Evolutionary conservation across 2,113 vertebrate genomes (phyloP).

Genomic region (Uria aalge): DNA sequence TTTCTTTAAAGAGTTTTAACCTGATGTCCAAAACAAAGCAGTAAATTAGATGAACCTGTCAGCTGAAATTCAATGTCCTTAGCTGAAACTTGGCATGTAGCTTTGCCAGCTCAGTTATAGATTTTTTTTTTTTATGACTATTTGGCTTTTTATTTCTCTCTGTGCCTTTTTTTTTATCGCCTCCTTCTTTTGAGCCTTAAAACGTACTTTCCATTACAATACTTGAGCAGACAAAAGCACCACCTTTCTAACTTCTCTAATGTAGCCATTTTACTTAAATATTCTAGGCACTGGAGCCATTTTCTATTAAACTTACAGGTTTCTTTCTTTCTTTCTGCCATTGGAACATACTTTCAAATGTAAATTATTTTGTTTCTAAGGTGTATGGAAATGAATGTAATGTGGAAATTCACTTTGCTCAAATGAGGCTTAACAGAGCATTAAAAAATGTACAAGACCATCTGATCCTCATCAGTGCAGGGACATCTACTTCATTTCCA

Average conservation of each 20-base stretch:
- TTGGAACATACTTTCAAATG: neutral
- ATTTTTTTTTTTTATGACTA: neutral
- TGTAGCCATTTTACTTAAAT: neutral
- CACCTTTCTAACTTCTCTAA: neutral
- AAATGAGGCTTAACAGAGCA: neutral
- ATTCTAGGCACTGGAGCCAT: neutral
- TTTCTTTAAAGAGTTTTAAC: conserved; percentile 36
- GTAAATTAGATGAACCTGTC: conserved; percentile 66
- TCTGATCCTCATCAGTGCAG: neutral
- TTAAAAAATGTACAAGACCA: neutral
- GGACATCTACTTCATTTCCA: neutral
- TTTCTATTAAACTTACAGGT: neutral
- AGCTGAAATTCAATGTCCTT: conserved; percentile 52
- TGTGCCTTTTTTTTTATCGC: neutral
- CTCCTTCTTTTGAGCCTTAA: neutral
- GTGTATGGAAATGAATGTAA: neutral
- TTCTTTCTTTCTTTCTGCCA: neutral
- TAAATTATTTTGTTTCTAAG: neutral
- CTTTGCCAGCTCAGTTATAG: conserved; percentile 52
- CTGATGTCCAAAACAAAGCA: conserved; percentile 67
- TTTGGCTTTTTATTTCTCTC: neutral
- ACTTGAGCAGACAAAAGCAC: neutral
- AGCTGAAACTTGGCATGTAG: conserved; percentile 40
- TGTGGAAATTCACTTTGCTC: conserved; percentile 7
- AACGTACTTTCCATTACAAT: conserved; percentile 15